phyloP scores from a whole-genome alignment of 1,140 invertebrate genomes.

The Lepidostoma basale region DNA sequence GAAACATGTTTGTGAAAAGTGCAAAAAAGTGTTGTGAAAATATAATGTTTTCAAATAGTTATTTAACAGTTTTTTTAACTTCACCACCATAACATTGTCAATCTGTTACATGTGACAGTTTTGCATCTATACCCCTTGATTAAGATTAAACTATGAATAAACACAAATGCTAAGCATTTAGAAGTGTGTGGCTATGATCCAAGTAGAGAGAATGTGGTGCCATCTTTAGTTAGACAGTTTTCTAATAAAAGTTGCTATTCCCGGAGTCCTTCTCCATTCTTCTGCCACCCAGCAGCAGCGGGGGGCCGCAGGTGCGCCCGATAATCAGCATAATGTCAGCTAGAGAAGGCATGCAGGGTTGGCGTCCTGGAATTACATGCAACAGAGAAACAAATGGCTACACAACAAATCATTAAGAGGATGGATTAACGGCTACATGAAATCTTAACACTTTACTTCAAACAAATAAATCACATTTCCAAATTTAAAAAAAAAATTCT shows the following conservation, averaged over 20 bases:
- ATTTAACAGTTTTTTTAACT: no score
- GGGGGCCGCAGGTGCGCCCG: slow-evolving; percentile 39
- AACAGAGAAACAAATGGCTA: slow-evolving; percentile 49
- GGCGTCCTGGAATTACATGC: slow-evolving; percentile 50
- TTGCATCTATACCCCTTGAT: background rate
- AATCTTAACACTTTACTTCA: no score
- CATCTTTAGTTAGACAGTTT: slow-evolving; percentile 3
- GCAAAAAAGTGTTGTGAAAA: no score
- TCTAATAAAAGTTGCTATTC: background rate
- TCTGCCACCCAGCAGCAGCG: slow-evolving; percentile 29
- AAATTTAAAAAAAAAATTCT: no score
- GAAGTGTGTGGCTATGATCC: background rate
- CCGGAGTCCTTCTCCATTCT: slow-evolving; percentile 1
- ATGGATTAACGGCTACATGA: background rate
- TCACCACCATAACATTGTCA: no score
- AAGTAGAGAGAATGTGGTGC: background rate
- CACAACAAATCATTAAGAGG: slow-evolving; percentile 26
- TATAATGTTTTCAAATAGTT: no score
- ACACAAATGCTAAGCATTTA: slow-evolving; percentile 7
- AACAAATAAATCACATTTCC: no score
- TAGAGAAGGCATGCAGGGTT: slow-evolving; percentile 53
- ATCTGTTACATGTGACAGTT: no score
- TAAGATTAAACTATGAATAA: background rate
- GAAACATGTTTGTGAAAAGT: no score
- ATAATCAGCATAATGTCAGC: slow-evolving; percentile 47